A percentile compares a stretch with the other conserved stretches of the same genome.
These are phyloP conservation scores for Aleiodes alternator DNA, from an alignment of 2,888 invertebrate genomes.

Conservation along the genomic window DNA sequence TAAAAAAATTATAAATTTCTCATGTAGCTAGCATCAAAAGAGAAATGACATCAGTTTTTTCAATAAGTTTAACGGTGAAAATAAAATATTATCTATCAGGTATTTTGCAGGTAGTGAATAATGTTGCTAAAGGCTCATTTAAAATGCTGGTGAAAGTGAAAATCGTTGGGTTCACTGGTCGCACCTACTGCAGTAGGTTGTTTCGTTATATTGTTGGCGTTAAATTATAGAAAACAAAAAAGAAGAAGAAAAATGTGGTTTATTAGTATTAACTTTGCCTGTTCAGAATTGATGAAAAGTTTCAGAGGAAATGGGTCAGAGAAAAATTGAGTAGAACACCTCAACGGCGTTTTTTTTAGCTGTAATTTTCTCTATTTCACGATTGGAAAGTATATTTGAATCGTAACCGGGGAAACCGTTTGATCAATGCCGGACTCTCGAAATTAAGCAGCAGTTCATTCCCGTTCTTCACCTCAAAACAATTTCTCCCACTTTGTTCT, in stretches of 20 bases:
- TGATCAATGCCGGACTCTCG: neutral
- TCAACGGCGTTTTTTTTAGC: no score
- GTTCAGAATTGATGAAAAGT: no score
- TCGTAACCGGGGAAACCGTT: conserved; percentile 1
- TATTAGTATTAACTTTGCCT: no score
- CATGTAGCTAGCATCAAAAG: no score
- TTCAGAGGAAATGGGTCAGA: no score
- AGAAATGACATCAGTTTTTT: no score
- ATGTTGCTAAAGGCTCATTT: conserved; percentile 1
- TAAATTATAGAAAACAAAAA: neutral
- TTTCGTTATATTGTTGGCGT: neutral
- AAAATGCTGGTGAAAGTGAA: conserved; percentile 18
- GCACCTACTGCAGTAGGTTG: conserved; percentile 1
- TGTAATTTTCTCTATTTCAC: no score
- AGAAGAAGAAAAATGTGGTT: no score
- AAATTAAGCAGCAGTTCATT: neutral
- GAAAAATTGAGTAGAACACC: no score
- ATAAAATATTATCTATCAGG: no score
- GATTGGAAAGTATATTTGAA: neutral
- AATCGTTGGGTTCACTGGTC: conserved; percentile 16
- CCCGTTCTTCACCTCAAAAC: neutral
- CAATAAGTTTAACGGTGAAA: no score
- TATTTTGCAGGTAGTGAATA: neutral
- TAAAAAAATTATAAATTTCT: no score
- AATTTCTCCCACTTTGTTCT: neutral